Conservation (phyloP, 2,113 vertebrate species). For the Pteruthius melanotis region DNA sequence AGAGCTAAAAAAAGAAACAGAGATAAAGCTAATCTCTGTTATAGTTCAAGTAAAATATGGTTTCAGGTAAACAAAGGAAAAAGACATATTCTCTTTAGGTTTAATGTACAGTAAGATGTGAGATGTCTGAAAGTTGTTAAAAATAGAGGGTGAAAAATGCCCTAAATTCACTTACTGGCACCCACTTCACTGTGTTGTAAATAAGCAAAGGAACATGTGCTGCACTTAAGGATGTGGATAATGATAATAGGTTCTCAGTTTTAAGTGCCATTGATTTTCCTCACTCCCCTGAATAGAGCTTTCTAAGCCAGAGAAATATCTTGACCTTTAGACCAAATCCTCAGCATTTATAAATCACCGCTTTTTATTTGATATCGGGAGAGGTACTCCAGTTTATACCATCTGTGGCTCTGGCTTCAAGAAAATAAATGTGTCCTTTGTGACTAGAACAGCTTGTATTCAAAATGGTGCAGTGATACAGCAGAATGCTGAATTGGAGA, state of each 20-base stretch:
- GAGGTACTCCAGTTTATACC: conserved; percentile 18
- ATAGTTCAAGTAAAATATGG: background rate
- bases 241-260: conserved; percentile 10
- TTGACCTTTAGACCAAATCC: conserved; percentile 52
- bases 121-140: background rate
- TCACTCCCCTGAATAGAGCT: background rate
- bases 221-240: background rate
- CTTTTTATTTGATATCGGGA: background rate
- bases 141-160: background rate
- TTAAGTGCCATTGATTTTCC: conserved; percentile 36
- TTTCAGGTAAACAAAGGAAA: background rate
- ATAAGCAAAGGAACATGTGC: background rate
- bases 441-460: conserved; percentile 30
- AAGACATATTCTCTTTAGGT: background rate
- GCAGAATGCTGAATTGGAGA: background rate
- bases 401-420: conserved; percentile 15
- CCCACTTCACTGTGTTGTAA: background rate
- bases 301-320: conserved; percentile 13
- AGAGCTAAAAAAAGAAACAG: background rate
- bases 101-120: background rate
- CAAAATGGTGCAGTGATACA: conserved; percentile 25
- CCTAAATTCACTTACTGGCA: background rate
- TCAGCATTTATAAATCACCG: background rate
- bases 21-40: background rate
- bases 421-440: conserved; percentile 37